Evolutionary conservation across 2,888 invertebrate species (phyloP), one percentile per base, ranked within the genome.

Genomic region (Lasioglossum lativentre): DNA sequence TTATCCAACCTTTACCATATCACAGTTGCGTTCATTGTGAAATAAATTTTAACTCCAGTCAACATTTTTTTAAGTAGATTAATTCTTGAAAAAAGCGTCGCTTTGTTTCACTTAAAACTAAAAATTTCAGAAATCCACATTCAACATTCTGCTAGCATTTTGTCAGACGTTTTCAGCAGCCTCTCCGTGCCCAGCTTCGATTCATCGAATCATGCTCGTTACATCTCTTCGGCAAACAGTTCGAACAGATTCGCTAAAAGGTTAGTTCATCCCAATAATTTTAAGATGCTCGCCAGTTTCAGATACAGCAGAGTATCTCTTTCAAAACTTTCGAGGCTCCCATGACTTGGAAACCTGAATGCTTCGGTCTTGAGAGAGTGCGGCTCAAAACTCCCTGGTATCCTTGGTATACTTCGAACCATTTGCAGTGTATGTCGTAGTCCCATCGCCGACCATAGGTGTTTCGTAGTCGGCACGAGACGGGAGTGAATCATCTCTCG

Each of bases 401-500:
- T 68, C 68, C 68, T 68, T 68, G 68, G 34, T 68, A 19, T 23
- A 19, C 38, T 52, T 68, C 38, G 68, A 10, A 16, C 34, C 68
- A 68, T 68, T 38, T 38, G 68, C 68, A 68, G 68, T 19, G 12
- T 68, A 16, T 27, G 38, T 68, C 66, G 38, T 34, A 12, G 68
- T 68, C 38, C 16, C 66, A 66, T 66, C 34, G 66, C 27, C 30
- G 30, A 8, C 66, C 30, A 66, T 30, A 73, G 78, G 38, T 77
- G 75, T 86, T 80, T 78, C 80, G 38, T 77, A 73, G 80, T 45
- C 71, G 52, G 75, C 52, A 34, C 83, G 63, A 73, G 81, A 40
- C 40, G 12, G 6, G 38, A 66, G 40, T 86, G 86, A 86, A 82
- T 86, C 86, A 86, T 30, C 79, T 63, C 16, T 19, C 59, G 59